Percentiles rank a stretch among this genome's conserved stretches.
These are phyloP conservation scores for Brachypodius melanocephalos DNA, from an alignment of 2,113 vertebrate genomes.

Conservation along the genomic window DNA sequence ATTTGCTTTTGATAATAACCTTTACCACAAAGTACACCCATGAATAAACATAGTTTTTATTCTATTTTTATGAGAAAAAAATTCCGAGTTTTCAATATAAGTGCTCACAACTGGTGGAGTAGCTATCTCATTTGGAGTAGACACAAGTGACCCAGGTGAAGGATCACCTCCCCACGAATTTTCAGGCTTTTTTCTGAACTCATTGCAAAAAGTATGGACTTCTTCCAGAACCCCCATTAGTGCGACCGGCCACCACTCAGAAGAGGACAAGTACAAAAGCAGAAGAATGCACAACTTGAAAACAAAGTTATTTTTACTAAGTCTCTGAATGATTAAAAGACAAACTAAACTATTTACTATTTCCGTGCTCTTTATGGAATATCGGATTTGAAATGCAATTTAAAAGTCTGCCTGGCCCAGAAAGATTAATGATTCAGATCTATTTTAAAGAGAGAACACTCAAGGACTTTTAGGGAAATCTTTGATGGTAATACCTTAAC, in stretches of 20 bases:
- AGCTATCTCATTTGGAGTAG: not conserved
- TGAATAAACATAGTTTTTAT: not conserved
- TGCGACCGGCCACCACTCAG: not conserved
- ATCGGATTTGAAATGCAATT: not conserved
- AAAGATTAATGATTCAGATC: not conserved
- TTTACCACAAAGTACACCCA: not conserved
- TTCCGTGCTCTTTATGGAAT: conserved; percentile 20
- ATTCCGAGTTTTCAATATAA: not conserved
- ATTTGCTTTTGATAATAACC: not conserved
- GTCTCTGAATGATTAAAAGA: conserved; percentile 2
- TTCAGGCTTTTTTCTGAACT: not conserved
- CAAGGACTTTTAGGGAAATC: not conserved
- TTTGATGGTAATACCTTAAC: not conserved
- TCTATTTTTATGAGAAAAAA: not conserved
- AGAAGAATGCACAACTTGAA: not conserved
- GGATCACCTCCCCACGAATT: not conserved
- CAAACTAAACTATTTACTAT: not conserved
- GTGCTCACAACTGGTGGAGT: not conserved
- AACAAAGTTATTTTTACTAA: conserved; percentile 24
- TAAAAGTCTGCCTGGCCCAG: not conserved
- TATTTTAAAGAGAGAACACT: not conserved
- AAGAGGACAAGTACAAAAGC: not conserved
- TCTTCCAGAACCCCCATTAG: conserved; percentile 49
- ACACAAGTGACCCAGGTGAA: not conserved
- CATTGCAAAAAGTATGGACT: not conserved